phyloP scores from a whole-genome alignment of 37 sponge, comb jelly and placozoan genomes.

The Chondrosia reniformis region DNA sequence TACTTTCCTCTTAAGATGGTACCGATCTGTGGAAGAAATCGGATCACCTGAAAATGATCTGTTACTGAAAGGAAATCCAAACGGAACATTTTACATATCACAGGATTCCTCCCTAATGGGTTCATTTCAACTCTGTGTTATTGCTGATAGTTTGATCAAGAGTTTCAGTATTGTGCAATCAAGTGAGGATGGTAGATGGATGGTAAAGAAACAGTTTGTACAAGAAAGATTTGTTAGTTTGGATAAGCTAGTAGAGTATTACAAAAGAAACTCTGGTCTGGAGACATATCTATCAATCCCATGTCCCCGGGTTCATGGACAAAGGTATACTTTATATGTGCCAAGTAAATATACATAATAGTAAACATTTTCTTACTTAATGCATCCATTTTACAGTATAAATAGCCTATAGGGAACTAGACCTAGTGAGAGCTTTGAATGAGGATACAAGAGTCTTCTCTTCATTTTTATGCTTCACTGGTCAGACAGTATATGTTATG shows the following conservation, averaged over 20 bases:
- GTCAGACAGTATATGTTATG: background rate
- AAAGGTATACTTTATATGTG: too few relatives aligned
- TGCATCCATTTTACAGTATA: too few relatives aligned
- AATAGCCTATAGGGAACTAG: too few relatives aligned
- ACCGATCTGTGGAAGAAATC: background rate
- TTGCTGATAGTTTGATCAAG: background rate
- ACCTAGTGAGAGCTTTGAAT: too few relatives aligned
- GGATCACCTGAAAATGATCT: background rate
- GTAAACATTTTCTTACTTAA: too few relatives aligned
- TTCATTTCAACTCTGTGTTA: background rate
- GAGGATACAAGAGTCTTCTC: too few relatives aligned
- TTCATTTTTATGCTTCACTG: too few relatives aligned
- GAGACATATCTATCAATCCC: constrained; percentile 59
- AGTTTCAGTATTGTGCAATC: background rate
- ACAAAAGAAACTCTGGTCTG: constrained; percentile 54
- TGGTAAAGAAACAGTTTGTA: background rate
- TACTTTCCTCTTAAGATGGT: too few relatives aligned
- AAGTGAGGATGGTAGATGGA: background rate
- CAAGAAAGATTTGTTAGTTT: background rate
- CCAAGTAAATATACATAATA: too few relatives aligned
- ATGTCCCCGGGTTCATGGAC: constrained; percentile 48
- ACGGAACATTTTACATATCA: background rate
- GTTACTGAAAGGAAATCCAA: background rate
- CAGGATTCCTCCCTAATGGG: background rate
- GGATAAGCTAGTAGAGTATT: constrained; percentile 50